Percentiles rank a stretch among this genome's conserved stretches.
These are phyloP conservation scores for Podabrus alpinus DNA, from an alignment of 2,888 invertebrate genomes.

Conservation along the genomic window DNA sequence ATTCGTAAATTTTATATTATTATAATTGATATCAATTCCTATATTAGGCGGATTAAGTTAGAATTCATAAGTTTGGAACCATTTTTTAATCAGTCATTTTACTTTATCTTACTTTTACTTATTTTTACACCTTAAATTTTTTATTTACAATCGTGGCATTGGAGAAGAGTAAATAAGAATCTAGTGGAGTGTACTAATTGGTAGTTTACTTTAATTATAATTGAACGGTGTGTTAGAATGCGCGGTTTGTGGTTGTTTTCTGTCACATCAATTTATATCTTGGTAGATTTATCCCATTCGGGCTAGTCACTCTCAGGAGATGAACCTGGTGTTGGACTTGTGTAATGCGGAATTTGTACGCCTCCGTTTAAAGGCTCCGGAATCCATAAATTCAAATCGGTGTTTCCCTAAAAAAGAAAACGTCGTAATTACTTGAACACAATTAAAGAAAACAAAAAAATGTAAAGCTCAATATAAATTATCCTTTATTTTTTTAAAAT, in stretches of 20 bases:
- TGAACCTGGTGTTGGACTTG: constrained; percentile 48
- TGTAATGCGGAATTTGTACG: constrained; percentile 47
- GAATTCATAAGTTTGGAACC: constrained; percentile 25
- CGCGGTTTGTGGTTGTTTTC: constrained; percentile 5
- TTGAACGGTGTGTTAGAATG: background rate
- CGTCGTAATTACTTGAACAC: background rate
- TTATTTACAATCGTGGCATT: background rate
- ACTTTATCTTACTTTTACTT: constrained; percentile 14
- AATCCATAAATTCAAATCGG: constrained; percentile 57
- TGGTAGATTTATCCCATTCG: constrained; percentile 53
- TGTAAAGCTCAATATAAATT: background rate
- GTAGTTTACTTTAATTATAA: background rate
- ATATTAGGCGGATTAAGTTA: constrained; percentile 39
- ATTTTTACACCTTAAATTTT: background rate
- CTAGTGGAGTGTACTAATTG: background rate
- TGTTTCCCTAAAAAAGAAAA: constrained; percentile 53
- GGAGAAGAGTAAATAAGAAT: background rate
- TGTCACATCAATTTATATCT: constrained; percentile 41
- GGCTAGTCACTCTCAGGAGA: constrained; percentile 51
- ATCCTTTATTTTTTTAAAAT: background rate
- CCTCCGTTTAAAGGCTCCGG: constrained; percentile 51
- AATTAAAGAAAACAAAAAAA: background rate
- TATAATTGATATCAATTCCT: constrained; percentile 44
- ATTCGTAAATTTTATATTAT: constrained; percentile 1
- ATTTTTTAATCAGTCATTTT: constrained; percentile 23